phyloP scores from a whole-genome alignment of 2,888 invertebrate genomes.

The Lucinisca nassula region DNA sequence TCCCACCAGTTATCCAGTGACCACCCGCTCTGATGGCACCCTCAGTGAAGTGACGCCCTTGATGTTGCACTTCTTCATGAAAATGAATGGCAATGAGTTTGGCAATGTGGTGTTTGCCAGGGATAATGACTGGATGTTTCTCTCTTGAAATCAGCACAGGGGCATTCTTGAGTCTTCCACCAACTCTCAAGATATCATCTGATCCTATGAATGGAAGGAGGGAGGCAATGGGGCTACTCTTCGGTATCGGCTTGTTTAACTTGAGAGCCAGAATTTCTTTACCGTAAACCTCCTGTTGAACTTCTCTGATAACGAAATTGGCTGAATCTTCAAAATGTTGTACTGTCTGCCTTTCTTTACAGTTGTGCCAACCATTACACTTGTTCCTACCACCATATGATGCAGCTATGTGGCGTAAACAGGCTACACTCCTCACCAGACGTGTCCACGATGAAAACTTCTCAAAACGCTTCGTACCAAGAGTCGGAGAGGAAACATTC shows the following conservation, averaged over 20 bases:
- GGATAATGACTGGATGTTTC: constrained; percentile 37
- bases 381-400: constrained; percentile 3
- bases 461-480: constrained; percentile 35
- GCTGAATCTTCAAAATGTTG: constrained; percentile 7
- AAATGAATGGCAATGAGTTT: constrained; percentile 33
- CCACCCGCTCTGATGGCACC: constrained; percentile 56
- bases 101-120: constrained; percentile 53
- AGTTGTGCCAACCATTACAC: constrained; percentile 53
- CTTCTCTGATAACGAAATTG: constrained; percentile 20
- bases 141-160: constrained; percentile 22
- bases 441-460: constrained; percentile 35
- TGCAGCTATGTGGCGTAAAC: not conserved
- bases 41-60: constrained; percentile 63
- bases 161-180: constrained; percentile 26
- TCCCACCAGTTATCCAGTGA: constrained; percentile 54
- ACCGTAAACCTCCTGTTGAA: constrained; percentile 24
- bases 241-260: not conserved
- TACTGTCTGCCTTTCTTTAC: not conserved
- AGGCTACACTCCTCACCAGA: constrained; percentile 6
- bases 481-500: not conserved
- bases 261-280: constrained; percentile 1
- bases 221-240: constrained; percentile 12
- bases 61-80: constrained; percentile 55
- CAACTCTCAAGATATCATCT: constrained; percentile 35
- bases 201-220: constrained; percentile 28